Conservation (phyloP, 2,113 vertebrate species). For the Notiomystis cincta region DNA sequence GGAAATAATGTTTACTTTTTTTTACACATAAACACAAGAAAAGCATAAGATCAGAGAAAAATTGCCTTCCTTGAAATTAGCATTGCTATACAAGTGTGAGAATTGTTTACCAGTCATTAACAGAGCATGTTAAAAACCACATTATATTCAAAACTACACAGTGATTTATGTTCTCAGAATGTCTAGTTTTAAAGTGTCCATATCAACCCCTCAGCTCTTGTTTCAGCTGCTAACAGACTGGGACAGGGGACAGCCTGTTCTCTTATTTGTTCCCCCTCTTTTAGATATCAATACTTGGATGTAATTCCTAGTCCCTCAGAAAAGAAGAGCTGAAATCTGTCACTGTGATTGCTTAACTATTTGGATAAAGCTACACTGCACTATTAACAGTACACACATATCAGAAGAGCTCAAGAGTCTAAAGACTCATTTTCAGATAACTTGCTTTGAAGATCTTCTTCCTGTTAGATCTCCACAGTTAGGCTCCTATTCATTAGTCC, state of each 20-base stretch:
- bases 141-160: neutral
- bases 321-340: neutral
- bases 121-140: neutral
- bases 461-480: neutral
- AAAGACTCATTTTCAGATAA: neutral
- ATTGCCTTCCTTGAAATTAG: neutral
- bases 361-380: neutral
- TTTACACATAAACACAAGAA: too few relatives aligned
- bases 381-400: neutral
- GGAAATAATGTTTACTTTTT: neutral
- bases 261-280: neutral
- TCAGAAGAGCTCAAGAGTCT: neutral
- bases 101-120: neutral
- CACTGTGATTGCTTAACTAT: neutral
- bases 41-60: neutral
- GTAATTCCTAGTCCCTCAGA: neutral
- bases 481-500: neutral
- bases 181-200: neutral
- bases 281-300: neutral
- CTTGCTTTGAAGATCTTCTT: neutral
- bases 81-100: neutral
- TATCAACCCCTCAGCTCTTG: neutral
- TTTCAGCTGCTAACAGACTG: neutral
- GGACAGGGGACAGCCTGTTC: rapidly evolving
- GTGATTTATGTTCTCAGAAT: neutral